Evolutionary conservation across 2,797 vertebrate genomes (phyloP), one percentile per base, ranked within the genome.

Genomic region (Mus spretus): DNA sequence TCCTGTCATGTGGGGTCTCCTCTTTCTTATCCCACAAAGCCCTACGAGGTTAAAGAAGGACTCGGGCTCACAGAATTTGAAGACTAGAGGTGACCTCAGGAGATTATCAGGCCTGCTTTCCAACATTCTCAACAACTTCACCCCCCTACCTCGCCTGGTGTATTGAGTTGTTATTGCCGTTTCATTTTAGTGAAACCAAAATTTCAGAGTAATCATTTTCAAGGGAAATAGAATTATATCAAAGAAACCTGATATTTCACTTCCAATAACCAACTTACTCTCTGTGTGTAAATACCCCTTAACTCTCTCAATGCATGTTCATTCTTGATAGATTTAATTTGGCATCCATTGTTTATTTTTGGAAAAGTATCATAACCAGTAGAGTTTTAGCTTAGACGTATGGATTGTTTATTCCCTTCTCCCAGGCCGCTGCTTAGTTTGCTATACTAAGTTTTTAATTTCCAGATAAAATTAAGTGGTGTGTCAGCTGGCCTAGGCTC

Each of bases 111-210:
- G 61, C 53, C 81, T 50, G 15, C 26, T 87, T 81, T 91, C 59
- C 47, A 87, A 17, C 37, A 40, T 87, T 24, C 63, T 53, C 65
- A 37, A 92, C 74, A 82, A 61, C 34, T 53, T 91, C 85, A 87
- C 22, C 50, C 65, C 34, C 83, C 80, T 81, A 40, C 13, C n/a
- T 83, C n/a, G 91, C 94, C 84, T 74, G 9, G n/a, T 55, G 1
- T 53, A 67, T 12, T 67, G 47, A n/a, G 28, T 70, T 70, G 7
- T 74, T 93, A 78, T 5, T 93, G 37, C 44, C 87, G 31, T 78
- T 88, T 57, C 34, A 40, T 78, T 96, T 96, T 80, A 94, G 90
- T 59, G n/a, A 67, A 96, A 94, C 24, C 77, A 87, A 95, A 80
- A 80, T 84, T 40, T 12, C 63, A 87, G 8, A 28, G 4, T 77